Base-by-base conservation (phyloP, 2,113 vertebrate genomes). In the Paradoxurus hermaphroditus region DNA sequence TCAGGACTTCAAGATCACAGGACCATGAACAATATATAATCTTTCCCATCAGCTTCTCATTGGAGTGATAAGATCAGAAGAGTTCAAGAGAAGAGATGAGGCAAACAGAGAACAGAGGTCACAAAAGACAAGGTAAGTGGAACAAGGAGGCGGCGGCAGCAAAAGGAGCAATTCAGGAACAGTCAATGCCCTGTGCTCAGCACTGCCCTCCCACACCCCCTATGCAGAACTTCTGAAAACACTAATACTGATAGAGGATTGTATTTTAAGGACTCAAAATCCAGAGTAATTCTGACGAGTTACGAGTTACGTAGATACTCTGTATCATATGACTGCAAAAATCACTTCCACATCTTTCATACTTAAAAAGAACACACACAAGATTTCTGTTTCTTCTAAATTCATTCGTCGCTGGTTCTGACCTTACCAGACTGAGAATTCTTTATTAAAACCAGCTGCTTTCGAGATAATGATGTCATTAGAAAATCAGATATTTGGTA, bases 401-500 rank as follows among this genome's bases (percentile, higher is more conserved):
- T 77, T 95, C 36, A 31, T 91, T 82, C 95, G 77, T 51, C 82
- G 59, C 44, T 59, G 25, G 49, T 73, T 83, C 81, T 95, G 78
- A 92, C 73, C 53, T 92, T 65, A 62, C 59, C 77, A 21, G 56
- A 56, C 83, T 67, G 44, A 68, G 51, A 88, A 21, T 78, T 59
- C 21, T 89, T 83, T 94, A 90, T 72, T 92, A 83, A 82, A 93
- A 59, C 53, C 36, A 92, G 91, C 68, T 92, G 89, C 91, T 90
- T 34, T 6, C 81, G 77, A 91, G 81, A 93, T 56, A 79, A 94
- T 94, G 82, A 93, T 29, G 62, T 92, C 96, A 97, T 87, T 51
- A 95, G 93, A 92, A 96, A 95, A 94, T 91, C 39, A 82, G 44
- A 85, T 90, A 94, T 72, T 91, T 82, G 83, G 39, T 68, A 86